Evolutionary conservation across 2,797 vertebrate genomes (phyloP).

Genomic region (Iguana delicatissima): DNA sequence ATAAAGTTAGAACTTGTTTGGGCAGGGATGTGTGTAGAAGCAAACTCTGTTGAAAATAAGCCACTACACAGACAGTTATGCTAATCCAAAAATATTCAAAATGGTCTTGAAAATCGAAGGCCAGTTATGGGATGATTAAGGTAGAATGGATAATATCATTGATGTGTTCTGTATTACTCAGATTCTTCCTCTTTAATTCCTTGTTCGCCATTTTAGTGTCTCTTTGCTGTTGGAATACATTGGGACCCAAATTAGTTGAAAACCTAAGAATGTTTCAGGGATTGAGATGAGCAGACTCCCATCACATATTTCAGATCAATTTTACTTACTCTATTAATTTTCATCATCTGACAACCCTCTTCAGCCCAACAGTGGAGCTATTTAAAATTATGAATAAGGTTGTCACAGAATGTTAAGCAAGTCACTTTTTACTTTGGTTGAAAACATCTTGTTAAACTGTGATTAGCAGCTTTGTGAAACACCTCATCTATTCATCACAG

Average conservation of each 20-base stretch:
- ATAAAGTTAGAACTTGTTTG: neutral
- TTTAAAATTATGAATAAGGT: constrained; percentile 34
- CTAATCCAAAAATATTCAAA: neutral
- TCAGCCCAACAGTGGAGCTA: neutral
- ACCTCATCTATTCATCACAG: neutral
- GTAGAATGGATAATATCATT: neutral
- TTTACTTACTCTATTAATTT: constrained; percentile 26
- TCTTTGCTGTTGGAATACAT: neutral
- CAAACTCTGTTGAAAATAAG: neutral
- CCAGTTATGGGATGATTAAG: neutral
- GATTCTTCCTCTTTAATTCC: neutral
- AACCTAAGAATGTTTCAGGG: neutral
- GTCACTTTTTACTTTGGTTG: constrained; percentile 14
- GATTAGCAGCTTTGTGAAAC: constrained; percentile 24
- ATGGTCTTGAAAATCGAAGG: neutral
- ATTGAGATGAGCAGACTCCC: neutral
- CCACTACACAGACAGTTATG: neutral
- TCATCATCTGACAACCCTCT: neutral
- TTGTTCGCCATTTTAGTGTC: neutral
- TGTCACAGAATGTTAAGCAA: constrained; percentile 30
- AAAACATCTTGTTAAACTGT: constrained; percentile 15
- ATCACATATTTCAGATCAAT: neutral
- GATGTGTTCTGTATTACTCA: neutral
- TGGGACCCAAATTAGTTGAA: neutral
- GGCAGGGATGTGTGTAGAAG: no score